Conservation (phyloP, 2,113 vertebrate genomes). For the Circaetus cinerascens region DNA sequence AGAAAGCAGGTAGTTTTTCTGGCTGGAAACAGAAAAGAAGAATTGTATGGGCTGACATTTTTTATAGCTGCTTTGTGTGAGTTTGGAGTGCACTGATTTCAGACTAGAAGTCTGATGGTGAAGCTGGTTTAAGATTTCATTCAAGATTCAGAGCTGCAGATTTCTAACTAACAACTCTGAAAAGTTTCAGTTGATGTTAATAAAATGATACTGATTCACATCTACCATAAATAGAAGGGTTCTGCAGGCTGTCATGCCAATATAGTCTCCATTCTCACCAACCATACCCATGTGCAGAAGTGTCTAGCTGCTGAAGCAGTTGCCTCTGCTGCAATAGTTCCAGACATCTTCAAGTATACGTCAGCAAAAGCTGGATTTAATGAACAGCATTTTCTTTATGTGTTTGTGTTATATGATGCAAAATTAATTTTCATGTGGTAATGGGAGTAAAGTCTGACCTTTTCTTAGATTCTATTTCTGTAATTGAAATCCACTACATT, state of each 20-base stretch:
- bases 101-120: not conserved
- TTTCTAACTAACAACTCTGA: not conserved
- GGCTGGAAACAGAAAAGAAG: not conserved
- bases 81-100: not conserved
- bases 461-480: not conserved
- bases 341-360: not conserved
- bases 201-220: not conserved
- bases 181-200: not conserved
- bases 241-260: not conserved
- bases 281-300: not conserved
- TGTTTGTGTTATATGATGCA: rapidly evolving
- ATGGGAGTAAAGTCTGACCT: not conserved
- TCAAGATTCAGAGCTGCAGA: not conserved
- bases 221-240: not conserved
- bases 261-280: not conserved
- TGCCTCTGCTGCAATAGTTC: not conserved
- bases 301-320: not conserved
- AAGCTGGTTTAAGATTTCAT: not conserved
- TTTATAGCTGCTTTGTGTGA: not conserved
- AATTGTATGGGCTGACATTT: not conserved
- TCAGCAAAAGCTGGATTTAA: not conserved
- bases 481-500: not conserved
- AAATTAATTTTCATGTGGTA: not conserved
- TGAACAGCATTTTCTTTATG: not conserved
- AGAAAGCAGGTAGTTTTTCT: not conserved